Percentiles rank a stretch among this genome's conserved stretches.
Conservation (phyloP, 2,113 vertebrate species). For the Sialia sialis region DNA sequence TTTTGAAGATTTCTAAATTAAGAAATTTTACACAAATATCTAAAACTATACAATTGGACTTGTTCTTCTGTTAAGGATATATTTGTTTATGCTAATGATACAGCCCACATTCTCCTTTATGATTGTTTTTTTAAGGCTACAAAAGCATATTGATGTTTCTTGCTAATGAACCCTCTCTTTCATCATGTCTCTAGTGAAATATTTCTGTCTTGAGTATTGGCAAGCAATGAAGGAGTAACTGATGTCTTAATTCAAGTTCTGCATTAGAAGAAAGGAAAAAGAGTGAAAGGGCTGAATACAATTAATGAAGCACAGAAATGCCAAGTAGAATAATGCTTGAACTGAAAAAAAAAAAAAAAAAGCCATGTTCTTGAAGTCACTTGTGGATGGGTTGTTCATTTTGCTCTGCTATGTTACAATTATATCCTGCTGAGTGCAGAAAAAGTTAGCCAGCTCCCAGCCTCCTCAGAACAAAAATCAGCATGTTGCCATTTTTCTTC, state of each 20-base stretch:
- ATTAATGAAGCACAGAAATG: background rate
- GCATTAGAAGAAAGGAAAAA: background rate
- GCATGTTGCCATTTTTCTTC: background rate
- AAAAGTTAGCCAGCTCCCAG: background rate
- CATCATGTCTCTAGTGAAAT: background rate
- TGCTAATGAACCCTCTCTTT: background rate
- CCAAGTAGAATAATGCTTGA: background rate
- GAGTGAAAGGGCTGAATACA: background rate
- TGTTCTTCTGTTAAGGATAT: background rate
- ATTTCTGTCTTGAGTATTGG: background rate
- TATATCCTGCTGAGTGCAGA: background rate
- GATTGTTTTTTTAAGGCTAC: background rate
- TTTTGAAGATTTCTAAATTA: background rate
- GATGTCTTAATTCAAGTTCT: slow-evolving; percentile 22
- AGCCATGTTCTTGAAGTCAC: background rate
- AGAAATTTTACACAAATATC: background rate
- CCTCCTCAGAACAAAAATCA: background rate
- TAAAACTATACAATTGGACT: background rate
- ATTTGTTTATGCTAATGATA: background rate
- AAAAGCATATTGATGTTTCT: background rate
- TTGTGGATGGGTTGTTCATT: slow-evolving; percentile 2
- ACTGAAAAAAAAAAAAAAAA: background rate
- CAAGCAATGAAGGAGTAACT: background rate
- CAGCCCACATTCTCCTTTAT: background rate
- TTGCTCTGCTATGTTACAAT: background rate